Evolutionary conservation across 2,113 vertebrate genomes (phyloP).

Genomic region (Labeo catla): DNA sequence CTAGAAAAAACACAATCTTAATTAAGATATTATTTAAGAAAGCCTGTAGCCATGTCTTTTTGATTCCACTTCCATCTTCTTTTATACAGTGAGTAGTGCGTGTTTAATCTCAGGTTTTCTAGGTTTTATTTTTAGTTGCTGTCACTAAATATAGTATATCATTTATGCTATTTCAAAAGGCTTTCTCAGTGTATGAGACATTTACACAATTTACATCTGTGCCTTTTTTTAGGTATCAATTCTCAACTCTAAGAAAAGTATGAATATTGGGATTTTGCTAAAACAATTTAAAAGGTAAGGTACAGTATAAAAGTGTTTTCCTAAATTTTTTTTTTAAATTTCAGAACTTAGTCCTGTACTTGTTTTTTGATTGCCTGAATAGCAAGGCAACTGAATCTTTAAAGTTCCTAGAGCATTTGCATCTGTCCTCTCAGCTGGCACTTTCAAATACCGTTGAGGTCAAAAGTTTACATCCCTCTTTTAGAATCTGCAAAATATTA

Average conservation of each 20-base stretch:
- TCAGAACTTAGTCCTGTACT: no score
- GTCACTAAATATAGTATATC: neutral
- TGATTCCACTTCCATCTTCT: neutral
- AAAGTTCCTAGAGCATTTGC: no score
- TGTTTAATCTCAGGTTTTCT: neutral
- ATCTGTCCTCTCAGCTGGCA: no score
- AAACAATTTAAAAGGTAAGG: slow-evolving; percentile 78
- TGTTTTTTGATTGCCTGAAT: no score
- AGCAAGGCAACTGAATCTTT: no score
- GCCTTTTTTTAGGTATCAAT: slow-evolving; percentile 69
- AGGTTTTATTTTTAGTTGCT: neutral
- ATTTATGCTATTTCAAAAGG: neutral
- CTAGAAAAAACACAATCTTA: neutral
- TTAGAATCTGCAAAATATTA: no score
- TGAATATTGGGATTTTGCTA: slow-evolving; percentile 79
- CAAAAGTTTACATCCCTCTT: no score
- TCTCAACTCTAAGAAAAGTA: slow-evolving; percentile 77
- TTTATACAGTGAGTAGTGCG: neutral
- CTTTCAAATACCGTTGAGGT: no score
- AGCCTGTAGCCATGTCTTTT: neutral
- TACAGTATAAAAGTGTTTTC: neutral
- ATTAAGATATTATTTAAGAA: neutral
- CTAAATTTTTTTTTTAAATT: no score
- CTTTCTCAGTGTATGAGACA: neutral
- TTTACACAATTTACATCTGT: neutral